Evolutionary conservation across 2,113 vertebrate genomes (phyloP).

Genomic region (Cynoglossus semilaevis): DNA sequence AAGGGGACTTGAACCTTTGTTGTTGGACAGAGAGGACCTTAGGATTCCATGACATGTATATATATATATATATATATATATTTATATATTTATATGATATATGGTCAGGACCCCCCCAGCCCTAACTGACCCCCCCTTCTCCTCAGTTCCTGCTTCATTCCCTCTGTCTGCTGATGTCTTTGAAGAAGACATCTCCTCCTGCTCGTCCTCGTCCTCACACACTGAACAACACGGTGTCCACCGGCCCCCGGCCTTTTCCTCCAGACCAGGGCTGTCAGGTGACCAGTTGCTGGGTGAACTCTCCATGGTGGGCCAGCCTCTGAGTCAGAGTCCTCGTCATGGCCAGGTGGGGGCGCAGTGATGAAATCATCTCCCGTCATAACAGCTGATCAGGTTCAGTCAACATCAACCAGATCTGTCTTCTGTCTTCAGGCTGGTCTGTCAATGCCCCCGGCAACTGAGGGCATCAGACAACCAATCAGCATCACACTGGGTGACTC

Average conservation of each 20-base stretch:
- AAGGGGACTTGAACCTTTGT: too few species aligned
- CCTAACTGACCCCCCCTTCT: not conserved
- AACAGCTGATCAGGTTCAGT: too few species aligned
- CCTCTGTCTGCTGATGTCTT: constrained; percentile 74
- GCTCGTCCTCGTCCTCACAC: constrained; percentile 72
- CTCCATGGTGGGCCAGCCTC: constrained; percentile 60
- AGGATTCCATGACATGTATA: too few species aligned
- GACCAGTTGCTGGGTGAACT: constrained; percentile 75
- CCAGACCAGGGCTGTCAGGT: constrained; percentile 64
- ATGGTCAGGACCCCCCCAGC: too few species aligned
- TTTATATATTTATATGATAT: too few species aligned
- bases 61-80: too few species aligned
- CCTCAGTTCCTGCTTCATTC: constrained; percentile 67
- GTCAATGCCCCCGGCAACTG: constrained; percentile 75
- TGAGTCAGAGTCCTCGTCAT: constrained; percentile 56
- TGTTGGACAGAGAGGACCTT: too few species aligned
- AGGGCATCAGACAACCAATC: constrained; percentile 71
- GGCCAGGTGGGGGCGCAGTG: constrained; percentile 68
- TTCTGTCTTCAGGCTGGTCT: constrained; percentile 67
- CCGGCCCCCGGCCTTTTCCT: constrained; percentile 65
- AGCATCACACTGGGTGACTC: constrained; percentile 65
- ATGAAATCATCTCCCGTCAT: not conserved
- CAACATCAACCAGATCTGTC: not conserved
- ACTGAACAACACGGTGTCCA: constrained; percentile 66
- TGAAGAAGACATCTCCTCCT: constrained; percentile 80